Percentiles rank a stretch among this genome's conserved stretches.
Conservation (phyloP, 2,797 vertebrate species). For the Anomalospiza imberbis region DNA sequence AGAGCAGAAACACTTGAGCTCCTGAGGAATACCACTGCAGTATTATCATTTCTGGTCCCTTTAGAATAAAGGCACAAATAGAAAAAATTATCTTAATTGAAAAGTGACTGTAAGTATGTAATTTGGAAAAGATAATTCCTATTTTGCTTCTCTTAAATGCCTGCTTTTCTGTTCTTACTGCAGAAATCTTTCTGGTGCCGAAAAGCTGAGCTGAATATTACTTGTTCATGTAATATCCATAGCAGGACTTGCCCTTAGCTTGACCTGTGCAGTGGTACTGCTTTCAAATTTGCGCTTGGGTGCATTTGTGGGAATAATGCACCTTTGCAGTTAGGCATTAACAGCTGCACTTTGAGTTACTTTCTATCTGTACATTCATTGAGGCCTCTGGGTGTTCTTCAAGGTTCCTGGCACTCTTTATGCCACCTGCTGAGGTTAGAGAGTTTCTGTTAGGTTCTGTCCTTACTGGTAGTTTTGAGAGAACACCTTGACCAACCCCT, state of each 20-base stretch:
- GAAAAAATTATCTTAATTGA: not conserved
- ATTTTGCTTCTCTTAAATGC: not conserved
- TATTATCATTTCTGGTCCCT: not conserved
- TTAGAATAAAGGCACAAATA: not conserved
- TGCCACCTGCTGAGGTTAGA: not conserved
- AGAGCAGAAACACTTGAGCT: not conserved
- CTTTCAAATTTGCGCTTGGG: not conserved
- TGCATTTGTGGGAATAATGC: not conserved
- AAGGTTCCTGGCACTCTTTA: not conserved
- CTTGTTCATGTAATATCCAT: not conserved
- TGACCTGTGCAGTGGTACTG: not conserved
- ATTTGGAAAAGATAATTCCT: not conserved
- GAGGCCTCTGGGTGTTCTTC: not conserved
- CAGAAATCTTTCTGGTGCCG: not conserved
- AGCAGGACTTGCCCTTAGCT: not conserved
- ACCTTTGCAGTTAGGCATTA: conserved; percentile 33
- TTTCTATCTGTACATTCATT: not conserved
- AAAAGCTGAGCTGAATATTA: not conserved
- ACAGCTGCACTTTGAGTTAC: not conserved
- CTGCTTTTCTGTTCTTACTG: not conserved
- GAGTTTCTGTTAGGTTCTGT: not conserved
- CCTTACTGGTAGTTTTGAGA: not conserved
- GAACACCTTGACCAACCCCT: not conserved
- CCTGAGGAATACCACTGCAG: not conserved
- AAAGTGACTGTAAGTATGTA: not conserved